Evolutionary conservation across 2,888 invertebrate genomes (phyloP).

Genomic region (Allacma fusca): DNA sequence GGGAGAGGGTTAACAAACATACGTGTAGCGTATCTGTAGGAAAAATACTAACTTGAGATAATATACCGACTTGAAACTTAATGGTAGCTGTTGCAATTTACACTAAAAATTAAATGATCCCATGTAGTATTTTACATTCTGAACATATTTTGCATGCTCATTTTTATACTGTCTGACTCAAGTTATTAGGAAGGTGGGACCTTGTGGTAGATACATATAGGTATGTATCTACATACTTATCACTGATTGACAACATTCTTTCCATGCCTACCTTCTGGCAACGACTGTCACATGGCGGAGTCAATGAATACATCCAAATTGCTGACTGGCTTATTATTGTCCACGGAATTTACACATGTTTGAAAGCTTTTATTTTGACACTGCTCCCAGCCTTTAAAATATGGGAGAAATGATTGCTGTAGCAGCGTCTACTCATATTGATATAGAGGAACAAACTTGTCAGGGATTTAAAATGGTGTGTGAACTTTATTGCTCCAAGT

Average conservation of each 20-base stretch:
- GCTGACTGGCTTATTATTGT: background rate
- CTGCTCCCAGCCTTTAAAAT: no score
- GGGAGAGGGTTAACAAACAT: background rate
- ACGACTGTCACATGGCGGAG: conserved; percentile 4
- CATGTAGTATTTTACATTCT: background rate
- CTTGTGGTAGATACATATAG: no score
- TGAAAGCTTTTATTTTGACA: background rate
- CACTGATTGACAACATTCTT: background rate
- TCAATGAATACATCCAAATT: conserved; percentile 11
- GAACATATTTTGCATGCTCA: background rate
- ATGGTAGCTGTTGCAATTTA: background rate
- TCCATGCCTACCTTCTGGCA: background rate
- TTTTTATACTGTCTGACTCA: no score
- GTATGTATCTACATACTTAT: background rate
- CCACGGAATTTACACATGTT: conserved; percentile 5
- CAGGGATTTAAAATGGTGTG: background rate
- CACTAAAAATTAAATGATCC: background rate
- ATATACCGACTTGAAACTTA: background rate
- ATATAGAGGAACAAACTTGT: background rate
- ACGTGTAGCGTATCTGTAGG: background rate
- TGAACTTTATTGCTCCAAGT: conserved; percentile 11
- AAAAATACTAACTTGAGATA: background rate
- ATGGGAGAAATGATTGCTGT: no score
- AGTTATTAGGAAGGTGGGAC: background rate
- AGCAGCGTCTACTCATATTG: background rate